Conservation (phyloP, 2,797 vertebrate species). For the Oreochromis mossambicus region DNA sequence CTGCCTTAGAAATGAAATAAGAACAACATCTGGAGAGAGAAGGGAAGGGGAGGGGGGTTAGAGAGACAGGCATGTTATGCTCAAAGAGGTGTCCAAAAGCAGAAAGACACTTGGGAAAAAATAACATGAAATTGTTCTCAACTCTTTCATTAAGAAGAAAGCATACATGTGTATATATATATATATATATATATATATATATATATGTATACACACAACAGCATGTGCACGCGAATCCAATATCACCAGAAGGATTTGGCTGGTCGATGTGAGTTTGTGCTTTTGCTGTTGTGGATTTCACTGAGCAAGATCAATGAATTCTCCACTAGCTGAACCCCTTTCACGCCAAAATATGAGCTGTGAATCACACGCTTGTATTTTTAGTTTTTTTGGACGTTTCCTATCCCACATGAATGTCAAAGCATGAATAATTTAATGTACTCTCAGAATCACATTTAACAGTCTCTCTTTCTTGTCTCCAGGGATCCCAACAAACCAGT, state of each 20-base stretch:
- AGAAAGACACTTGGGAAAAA: background rate
- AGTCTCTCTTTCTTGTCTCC: conserved; percentile 44
- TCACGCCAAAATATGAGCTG: conserved; percentile 7
- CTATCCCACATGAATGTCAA: background rate
- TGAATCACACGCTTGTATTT: background rate
- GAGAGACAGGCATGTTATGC: background rate
- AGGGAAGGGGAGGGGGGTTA: background rate
- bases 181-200: background rate
- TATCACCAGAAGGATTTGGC: conserved; percentile 7
- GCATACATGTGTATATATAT: background rate
- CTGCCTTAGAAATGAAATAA: conserved; percentile 57
- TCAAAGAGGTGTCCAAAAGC: conserved; percentile 5
- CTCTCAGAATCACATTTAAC: conserved; percentile 23
- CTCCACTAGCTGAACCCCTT: background rate
- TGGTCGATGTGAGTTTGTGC: conserved; percentile 11
- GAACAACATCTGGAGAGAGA: conserved; percentile 51
- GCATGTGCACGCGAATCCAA: conserved; percentile 11
- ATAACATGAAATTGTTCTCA: background rate
- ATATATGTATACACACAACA: background rate
- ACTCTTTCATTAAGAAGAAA: background rate
- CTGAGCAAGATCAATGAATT: conserved; percentile 14
- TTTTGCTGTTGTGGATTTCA: conserved; percentile 8
- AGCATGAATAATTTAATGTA: conserved; percentile 27
- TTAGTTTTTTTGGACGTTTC: background rate
- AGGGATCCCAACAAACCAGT: conserved; percentile 99